Conservation (phyloP, 2,888 invertebrate genomes). For the Allacma fusca region DNA sequence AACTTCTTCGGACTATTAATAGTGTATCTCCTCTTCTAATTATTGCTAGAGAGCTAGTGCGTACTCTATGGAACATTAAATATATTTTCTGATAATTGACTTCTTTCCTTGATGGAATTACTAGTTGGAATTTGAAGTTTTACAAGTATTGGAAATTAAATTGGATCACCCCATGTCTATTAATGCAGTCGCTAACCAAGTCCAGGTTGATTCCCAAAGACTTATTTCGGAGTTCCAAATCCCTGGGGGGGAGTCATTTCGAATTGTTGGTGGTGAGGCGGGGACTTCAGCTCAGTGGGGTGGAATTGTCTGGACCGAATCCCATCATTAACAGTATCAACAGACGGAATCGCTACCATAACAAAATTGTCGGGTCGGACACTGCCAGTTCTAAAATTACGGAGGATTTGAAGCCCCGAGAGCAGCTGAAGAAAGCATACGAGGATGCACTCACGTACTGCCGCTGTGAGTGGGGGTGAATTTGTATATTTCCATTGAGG, state of each 20-base stretch:
- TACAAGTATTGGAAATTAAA: too few species aligned
- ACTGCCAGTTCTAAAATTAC: slow-evolving; percentile 17
- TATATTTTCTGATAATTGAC: too few species aligned
- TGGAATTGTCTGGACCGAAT: background rate
- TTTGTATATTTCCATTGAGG: too few species aligned
- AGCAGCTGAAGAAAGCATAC: slow-evolving; percentile 58
- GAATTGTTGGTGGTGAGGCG: background rate
- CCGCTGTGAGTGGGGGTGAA: slow-evolving; percentile 59
- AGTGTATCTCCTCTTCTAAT: too few species aligned
- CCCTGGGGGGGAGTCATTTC: background rate
- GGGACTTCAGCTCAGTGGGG: background rate
- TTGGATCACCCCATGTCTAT: too few species aligned
- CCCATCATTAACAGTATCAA: slow-evolving; percentile 13
- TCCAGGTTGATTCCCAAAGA: background rate
- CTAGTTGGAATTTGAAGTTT: too few species aligned
- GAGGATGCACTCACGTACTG: slow-evolving; percentile 58
- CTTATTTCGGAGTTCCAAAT: slow-evolving; percentile 4
- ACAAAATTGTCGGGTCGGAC: slow-evolving; percentile 16
- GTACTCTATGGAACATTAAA: too few species aligned
- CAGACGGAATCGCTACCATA: slow-evolving; percentile 16
- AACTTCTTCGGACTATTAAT: too few species aligned
- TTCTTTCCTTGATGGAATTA: too few species aligned
- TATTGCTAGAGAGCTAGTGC: too few species aligned
- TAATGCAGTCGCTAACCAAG: background rate
- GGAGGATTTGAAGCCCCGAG: slow-evolving; percentile 36